These are phyloP conservation scores for Microctonus aethiopoides DNA, from an alignment of 2,888 invertebrate species.

Conservation along the genomic window DNA sequence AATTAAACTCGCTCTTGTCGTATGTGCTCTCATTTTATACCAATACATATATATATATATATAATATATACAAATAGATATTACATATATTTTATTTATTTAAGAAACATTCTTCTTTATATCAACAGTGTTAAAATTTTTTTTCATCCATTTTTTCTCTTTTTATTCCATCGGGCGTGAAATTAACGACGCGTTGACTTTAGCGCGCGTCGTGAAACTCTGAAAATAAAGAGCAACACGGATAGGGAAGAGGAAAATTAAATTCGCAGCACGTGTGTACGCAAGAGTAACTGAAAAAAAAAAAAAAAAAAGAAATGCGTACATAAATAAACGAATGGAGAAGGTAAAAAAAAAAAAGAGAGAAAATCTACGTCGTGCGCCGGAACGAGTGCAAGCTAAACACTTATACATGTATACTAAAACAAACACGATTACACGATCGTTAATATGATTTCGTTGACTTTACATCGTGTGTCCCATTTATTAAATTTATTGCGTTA, in stretches of 20 bases:
- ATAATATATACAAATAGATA: too few relatives aligned
- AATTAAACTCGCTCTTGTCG: slow-evolving; percentile 38
- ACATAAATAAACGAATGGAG: slow-evolving; percentile 4
- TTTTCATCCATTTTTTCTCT: neutral
- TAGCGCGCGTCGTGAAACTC: neutral
- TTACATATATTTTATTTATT: too few relatives aligned
- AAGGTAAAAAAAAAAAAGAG: slow-evolving; percentile 23
- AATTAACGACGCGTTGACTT: neutral
- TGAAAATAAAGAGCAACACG: neutral
- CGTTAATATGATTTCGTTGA: neutral
- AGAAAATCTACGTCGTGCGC: slow-evolving; percentile 25
- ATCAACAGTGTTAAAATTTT: neutral
- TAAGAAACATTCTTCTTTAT: too few relatives aligned
- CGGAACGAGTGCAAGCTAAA: slow-evolving; percentile 7
- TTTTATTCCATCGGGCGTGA: slow-evolving; percentile 11
- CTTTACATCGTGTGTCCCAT: neutral
- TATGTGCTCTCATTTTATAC: slow-evolving; percentile 12
- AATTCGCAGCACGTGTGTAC: slow-evolving; percentile 28
- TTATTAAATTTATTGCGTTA: neutral
- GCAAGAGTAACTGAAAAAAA: neutral
- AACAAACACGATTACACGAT: neutral
- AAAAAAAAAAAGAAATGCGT: neutral
- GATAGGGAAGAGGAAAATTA: slow-evolving; percentile 8
- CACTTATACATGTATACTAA: neutral
- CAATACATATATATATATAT: neutral